Evolutionary conservation across 64 coral and sea anemone genomes (phyloP), one percentile per base, ranked within the genome.

Genomic region (Exaiptasia diaphana): DNA sequence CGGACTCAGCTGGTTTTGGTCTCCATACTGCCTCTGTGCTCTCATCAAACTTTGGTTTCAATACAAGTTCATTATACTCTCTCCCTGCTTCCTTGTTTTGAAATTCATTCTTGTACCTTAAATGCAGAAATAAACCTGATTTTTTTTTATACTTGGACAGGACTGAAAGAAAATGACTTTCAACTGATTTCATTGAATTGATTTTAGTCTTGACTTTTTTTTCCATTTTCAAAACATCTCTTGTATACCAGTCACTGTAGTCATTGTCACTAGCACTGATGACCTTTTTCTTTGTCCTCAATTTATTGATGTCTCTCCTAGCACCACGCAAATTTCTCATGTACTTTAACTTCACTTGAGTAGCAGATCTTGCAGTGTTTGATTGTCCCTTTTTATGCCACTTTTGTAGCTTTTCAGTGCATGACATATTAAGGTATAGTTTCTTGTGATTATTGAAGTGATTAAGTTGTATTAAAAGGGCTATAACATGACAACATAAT

Each of bases 171-270:
- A 89, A 81, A 64, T 89, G 77, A 53, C 68, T 89, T 50, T 80
- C 76, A 40, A 81, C 67, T 58, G 53, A 31, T 50, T 74, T 52
- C 32, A 79, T 81, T 36, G 59, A 33, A 48, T 89, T 25, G 35
- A 89, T 65, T 75, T 81, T 81, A 14, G 68, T 39, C 32, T 82
- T 89, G 15, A 81, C 77, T 22, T 89, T 81, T 42, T 64, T 26
- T 81, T 74, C 86, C 67, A 89, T 81, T 64, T 89, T 68, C 41
- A 81, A 71, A 72, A 81, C 62, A 62, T 89, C 86, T 72, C 41
- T 73, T 24, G 35, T 63, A 34, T 89, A 89, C 76, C 86, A 89
- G 54, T 89, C 86, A 89, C 86, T 89, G 77, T 74, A 75, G 38
- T 89, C 86, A 74, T 22, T 88, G 70, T 81, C 17, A 81, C 71